Evolutionary conservation across 2,113 vertebrate species (phyloP).

Genomic region (Alethe castanea): DNA sequence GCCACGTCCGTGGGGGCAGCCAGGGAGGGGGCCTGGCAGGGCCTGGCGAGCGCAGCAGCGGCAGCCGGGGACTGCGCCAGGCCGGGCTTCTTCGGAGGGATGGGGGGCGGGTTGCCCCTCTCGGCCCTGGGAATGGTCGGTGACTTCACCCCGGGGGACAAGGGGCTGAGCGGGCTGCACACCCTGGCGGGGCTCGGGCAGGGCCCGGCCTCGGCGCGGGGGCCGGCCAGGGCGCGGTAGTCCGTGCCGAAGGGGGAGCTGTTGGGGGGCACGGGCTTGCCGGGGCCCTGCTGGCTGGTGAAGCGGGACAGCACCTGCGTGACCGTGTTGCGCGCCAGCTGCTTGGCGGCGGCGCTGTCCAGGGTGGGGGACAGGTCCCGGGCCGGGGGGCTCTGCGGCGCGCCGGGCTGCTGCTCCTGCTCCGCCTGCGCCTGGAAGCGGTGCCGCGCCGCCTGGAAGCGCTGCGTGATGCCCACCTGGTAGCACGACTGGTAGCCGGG

Average conservation of each 20-base stretch:
- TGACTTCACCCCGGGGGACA: conserved; percentile 86
- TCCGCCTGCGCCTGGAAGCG: conserved; percentile 95
- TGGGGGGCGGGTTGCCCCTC: conserved; percentile 91
- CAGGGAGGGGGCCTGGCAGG: conserved; percentile 38
- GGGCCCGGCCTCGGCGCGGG: conserved; percentile 66
- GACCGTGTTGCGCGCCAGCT: conserved; percentile 90
- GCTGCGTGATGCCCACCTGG: conserved; percentile 93
- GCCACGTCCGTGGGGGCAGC: conserved; percentile 74
- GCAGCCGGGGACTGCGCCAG: conserved; percentile 86
- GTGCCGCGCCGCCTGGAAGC: conserved; percentile 94
- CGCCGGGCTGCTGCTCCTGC: conserved; percentile 77
- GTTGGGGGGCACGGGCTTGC: conserved; percentile 77
- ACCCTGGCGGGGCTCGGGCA: conserved; percentile 71
- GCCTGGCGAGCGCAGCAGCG: conserved; percentile 67
- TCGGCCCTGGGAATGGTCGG: conserved; percentile 88
- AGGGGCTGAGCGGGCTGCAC: conserved; percentile 76
- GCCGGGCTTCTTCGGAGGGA: conserved; percentile 94
- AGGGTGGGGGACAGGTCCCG: conserved; percentile 82
- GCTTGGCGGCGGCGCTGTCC: conserved; percentile 87
- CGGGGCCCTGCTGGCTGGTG: conserved; percentile 83
- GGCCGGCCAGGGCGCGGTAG: conserved; percentile 82
- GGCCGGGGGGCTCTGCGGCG: conserved; percentile 67
- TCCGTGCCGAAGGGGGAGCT: conserved; percentile 95
- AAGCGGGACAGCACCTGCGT: conserved; percentile 93
- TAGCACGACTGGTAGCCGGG: conserved; percentile 89